Evolutionary conservation across 2,888 invertebrate genomes (phyloP).

Genomic region (Ectobius pallidus): DNA sequence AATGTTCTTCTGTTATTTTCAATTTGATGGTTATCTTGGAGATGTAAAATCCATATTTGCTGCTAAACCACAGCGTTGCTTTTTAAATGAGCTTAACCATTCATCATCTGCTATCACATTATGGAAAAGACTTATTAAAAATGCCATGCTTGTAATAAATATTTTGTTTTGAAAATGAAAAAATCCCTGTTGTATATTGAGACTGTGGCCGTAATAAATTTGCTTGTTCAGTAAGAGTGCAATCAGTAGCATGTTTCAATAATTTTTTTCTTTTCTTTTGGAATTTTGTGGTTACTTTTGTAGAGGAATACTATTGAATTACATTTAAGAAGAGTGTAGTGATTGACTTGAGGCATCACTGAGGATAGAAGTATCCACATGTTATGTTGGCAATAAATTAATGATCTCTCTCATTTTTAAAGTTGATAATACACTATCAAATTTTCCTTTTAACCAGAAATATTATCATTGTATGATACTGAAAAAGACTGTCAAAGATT

Average conservation of each 20-base stretch:
- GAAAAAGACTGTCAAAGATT: no score
- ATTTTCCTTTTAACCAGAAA: no score
- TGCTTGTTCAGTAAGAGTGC: conserved; percentile 33
- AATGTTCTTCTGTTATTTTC: conserved; percentile 21
- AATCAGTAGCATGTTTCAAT: conserved; percentile 27
- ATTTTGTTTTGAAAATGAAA: neutral
- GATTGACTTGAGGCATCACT: conserved; percentile 5
- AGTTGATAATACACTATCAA: neutral
- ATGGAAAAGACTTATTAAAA: neutral
- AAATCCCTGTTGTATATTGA: conserved; percentile 7
- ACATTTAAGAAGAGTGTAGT: neutral
- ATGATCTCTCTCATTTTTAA: neutral
- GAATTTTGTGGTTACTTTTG: conserved; percentile 13
- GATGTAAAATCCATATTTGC: conserved; percentile 22
- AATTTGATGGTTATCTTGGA: conserved; percentile 28
- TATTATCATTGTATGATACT: no score
- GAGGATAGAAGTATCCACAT: neutral
- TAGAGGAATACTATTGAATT: neutral
- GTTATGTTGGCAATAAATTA: conserved; percentile 19
- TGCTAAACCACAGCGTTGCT: conserved; percentile 20
- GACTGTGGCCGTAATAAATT: conserved; percentile 37
- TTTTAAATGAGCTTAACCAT: conserved; percentile 14
- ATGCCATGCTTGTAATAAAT: neutral
- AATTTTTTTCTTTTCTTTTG: neutral
- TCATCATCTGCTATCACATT: conserved; percentile 27